Evolutionary conservation across 2,797 vertebrate genomes (phyloP).

Genomic region (Lerista edwardsae): DNA sequence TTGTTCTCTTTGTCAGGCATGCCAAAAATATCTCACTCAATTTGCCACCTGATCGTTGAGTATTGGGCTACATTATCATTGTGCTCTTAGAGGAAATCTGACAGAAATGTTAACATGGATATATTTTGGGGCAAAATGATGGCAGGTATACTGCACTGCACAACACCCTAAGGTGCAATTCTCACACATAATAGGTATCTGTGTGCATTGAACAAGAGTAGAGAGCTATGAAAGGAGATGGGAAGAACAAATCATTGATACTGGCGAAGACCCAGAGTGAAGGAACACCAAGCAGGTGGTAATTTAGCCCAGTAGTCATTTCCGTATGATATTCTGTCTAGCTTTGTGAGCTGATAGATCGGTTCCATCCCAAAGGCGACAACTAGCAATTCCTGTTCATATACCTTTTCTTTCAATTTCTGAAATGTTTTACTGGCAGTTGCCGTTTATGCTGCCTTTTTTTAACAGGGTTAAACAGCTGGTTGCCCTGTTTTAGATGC

Average conservation of each 20-base stretch:
- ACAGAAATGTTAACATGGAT: background rate
- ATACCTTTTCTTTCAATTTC: background rate
- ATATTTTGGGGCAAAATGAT: no score
- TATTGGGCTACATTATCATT: background rate
- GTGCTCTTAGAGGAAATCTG: background rate
- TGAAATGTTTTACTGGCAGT: background rate
- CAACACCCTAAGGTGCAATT: background rate
- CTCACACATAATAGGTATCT: background rate
- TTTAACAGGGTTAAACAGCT: background rate
- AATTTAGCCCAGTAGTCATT: background rate
- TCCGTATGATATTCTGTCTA: background rate
- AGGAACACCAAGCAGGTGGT: background rate
- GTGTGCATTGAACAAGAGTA: background rate
- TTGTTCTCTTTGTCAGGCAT: constrained; percentile 14
- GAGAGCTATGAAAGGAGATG: background rate
- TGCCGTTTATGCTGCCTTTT: background rate
- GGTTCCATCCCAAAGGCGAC: background rate
- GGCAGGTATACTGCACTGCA: no score
- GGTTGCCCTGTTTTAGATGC: background rate
- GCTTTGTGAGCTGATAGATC: background rate
- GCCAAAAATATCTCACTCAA: background rate
- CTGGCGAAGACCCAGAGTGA: background rate
- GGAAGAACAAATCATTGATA: background rate
- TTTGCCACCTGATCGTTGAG: no score
- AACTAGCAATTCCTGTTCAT: background rate